Evolutionary conservation across 2,888 invertebrate species (phyloP), one percentile per base, ranked within the genome.

Genomic region (Orthosia gracilis): DNA sequence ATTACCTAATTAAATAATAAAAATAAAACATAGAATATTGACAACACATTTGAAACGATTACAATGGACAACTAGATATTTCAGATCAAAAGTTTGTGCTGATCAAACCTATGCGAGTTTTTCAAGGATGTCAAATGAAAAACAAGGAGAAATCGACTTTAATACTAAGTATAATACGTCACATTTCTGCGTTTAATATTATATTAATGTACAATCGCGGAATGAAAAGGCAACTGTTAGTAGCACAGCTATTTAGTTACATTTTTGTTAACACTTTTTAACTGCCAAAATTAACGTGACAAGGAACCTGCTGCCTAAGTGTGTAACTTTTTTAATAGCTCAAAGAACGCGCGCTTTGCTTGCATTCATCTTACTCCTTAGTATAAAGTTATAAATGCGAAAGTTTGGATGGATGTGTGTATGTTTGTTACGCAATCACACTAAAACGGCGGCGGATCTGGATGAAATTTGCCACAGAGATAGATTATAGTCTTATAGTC

Each of bases 1-100:
- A 54, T 26, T 13, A 58, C 31, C 21, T 31, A 50, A 9, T 58
- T 76, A 11, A 15, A 40, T n/a, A 76, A 74, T 40, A 76, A 57
- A 63, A 18, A 65, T 4, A 45, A 63, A 13, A 55, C 21, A 63
- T 13, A 55, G 18, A 73, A 75, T 18, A 45, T 31, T 58, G 66
- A 66, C 45, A 74, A 18, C 52, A 61, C 54, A 18, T 15, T 54
- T 21, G 17, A 54, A 68, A 75, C 54, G 40, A 18, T 67, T 40
- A 68, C 59, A 75, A 40, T 11, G 13, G 13, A 59, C 17, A 54
- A 3, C 0, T 23, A 23, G 17, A 59, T 40, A 47, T n/a, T 55
- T 40, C 54, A 62, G 3, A 4, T 23, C 2, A 31, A 49, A 63
- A 49, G 2, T 23, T 49, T 26, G 49, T 47, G 47, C 5, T 49